phyloP scores from a whole-genome alignment of 2,888 invertebrate species.

The Camptogramma bilineatum region DNA sequence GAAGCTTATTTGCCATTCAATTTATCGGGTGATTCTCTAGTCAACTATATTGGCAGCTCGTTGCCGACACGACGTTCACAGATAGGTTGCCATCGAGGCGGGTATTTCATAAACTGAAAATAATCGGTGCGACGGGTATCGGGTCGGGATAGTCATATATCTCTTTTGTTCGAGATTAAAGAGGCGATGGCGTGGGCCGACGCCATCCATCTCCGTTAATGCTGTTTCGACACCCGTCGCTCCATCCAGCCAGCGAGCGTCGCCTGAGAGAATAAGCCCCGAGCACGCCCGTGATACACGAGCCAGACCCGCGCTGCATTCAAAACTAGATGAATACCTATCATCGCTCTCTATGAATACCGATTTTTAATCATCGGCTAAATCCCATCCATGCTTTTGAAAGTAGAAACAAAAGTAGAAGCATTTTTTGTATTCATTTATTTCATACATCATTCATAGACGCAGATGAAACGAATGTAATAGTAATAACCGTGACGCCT shows the following conservation, averaged over 20 bases:
- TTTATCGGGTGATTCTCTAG: conserved; percentile 12
- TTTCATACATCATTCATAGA: conserved; percentile 30
- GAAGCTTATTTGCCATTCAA: conserved; percentile 18
- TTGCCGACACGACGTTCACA: conserved; percentile 16
- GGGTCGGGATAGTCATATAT: conserved; percentile 61
- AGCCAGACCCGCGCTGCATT: conserved; percentile 25
- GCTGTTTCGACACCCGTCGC: conserved; percentile 68
- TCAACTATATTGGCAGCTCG: conserved; percentile 12
- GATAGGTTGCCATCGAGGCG: conserved; percentile 23
- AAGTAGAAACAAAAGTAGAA: conserved; percentile 28
- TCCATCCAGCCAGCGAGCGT: conserved; percentile 40
- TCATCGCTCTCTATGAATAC: conserved; percentile 17
- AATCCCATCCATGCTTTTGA: conserved; percentile 1
- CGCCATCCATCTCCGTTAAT: conserved; percentile 77
- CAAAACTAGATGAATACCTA: conserved; percentile 26
- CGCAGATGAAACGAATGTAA: conserved; percentile 24
- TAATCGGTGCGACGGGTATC: conserved; percentile 49
- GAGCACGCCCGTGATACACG: conserved; percentile 27
- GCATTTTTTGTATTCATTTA: conserved; percentile 36
- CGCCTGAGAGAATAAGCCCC: conserved; percentile 30
- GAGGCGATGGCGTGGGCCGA: conserved; percentile 70
- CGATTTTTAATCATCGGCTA: conserved; percentile 29
- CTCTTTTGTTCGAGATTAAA: conserved; percentile 77
- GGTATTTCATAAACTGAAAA: conserved; percentile 49
- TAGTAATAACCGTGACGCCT: conserved; percentile 32